phyloP scores from a whole-genome alignment of 2,888 invertebrate species.

The Osmoderma eremita region DNA sequence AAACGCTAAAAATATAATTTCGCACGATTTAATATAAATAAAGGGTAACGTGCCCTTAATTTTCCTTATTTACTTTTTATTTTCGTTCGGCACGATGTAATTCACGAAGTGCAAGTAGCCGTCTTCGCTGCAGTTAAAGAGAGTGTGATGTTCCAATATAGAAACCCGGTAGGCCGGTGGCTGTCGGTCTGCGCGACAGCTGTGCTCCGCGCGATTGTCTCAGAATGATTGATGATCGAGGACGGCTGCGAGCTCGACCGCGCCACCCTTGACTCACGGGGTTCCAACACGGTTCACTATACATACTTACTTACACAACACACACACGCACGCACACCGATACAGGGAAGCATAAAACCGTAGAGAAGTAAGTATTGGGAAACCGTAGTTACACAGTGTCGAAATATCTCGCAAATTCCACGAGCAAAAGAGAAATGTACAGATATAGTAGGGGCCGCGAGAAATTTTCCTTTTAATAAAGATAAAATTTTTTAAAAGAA shows the following conservation, averaged over 20 bases:
- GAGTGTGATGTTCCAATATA: conserved; percentile 32
- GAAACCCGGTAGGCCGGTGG: conserved; percentile 61
- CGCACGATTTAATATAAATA: too few relatives aligned
- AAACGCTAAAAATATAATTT: too few relatives aligned
- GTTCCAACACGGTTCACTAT: conserved; percentile 60
- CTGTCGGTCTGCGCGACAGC: conserved; percentile 67
- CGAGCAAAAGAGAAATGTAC: not conserved
- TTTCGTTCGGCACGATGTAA: conserved; percentile 47
- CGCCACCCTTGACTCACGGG: conserved; percentile 62
- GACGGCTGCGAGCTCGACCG: conserved; percentile 62
- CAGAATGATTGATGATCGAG: conserved; percentile 71
- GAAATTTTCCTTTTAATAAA: not conserved
- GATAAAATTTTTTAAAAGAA: too few relatives aligned
- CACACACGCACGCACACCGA: conserved; percentile 34
- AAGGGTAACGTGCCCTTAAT: too few relatives aligned
- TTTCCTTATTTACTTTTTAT: too few relatives aligned
- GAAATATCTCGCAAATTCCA: conserved; percentile 1
- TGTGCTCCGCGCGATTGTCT: conserved; percentile 71
- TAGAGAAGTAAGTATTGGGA: conserved; percentile 12
- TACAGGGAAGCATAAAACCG: conserved; percentile 1
- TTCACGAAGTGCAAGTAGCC: conserved; percentile 55
- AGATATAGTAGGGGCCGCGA: not conserved
- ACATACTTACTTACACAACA: conserved; percentile 52
- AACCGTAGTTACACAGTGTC: not conserved
- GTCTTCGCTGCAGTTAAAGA: conserved; percentile 54